These are phyloP conservation scores for Drosophila jambulina DNA, from an alignment of 1,140 invertebrate species.

Conservation along the genomic window DNA sequence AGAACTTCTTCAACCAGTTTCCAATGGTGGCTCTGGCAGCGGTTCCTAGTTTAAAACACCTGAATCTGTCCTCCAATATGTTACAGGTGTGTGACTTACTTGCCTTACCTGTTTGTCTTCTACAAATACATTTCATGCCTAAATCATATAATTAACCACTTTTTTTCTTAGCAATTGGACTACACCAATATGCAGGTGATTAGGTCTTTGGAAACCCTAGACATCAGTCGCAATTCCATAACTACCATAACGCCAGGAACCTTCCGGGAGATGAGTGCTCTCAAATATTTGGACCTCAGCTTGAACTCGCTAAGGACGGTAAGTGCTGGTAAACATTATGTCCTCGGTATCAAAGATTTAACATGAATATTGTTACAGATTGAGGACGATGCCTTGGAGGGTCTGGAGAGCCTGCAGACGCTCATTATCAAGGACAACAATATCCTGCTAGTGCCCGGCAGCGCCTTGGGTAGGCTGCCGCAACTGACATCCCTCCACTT, in stretches of 20 bases:
- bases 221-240: constrained; percentile 94
- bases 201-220: constrained; percentile 90
- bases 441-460: constrained; percentile 92
- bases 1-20: constrained; percentile 93
- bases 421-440: constrained; percentile 95
- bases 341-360: not conserved
- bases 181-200: constrained; percentile 89
- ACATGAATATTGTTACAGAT: constrained; percentile 86
- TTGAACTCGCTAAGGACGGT: constrained; percentile 94
- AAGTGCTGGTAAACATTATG: constrained; percentile 59
- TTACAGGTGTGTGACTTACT: constrained; percentile 86
- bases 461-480: constrained; percentile 90
- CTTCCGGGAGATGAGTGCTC: constrained; percentile 89
- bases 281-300: constrained; percentile 92
- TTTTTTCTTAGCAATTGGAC: constrained; percentile 87
- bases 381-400: constrained; percentile 94
- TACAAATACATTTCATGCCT: not conserved
- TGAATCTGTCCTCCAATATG: constrained; percentile 94
- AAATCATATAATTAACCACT: not conserved
- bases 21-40: constrained; percentile 91
- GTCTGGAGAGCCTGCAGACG: constrained; percentile 90
- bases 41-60: constrained; percentile 88
- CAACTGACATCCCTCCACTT: constrained; percentile 91
- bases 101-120: not conserved
- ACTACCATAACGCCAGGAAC: constrained; percentile 92